Base-by-base conservation (phyloP, 2,113 vertebrate species). In the Strix uralensis region DNA sequence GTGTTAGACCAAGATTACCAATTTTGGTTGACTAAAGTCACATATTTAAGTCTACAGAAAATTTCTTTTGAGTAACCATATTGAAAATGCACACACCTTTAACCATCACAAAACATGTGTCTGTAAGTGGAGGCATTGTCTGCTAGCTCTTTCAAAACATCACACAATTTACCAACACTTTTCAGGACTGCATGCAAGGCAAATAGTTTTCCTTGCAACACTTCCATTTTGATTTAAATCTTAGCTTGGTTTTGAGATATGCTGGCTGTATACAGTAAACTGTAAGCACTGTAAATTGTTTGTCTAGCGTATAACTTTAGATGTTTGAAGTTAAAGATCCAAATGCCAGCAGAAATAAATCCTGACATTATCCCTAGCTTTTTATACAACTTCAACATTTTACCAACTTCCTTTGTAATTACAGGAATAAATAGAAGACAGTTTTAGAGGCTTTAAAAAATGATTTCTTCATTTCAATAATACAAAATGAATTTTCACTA, bases 1-100 rank as follows among this genome's bases (percentile, higher is more conserved):
- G 1, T 0, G 0, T 42, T 66, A 58, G 47, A 14, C 8, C 52
- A 74, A 67, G 57, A 30, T 81, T 85, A 42, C 11, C 4, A 71
- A 61, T 2, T 38, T 81, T 55, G 5, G 3, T 66, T 67, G 32
- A 30, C 30, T 49, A 5, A 55, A 67, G 21, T 57, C 23, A 30
- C 4, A 1, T 26, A 4, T 46, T 55, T 40, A 63, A 26, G 4
- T 38, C 34, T 54, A 20, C 8, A 40, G 38, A 57, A 89, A 55
- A 32, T 2, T 34, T 59, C 2, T 66, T 67, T 30, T n/a, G 34
- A 63, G 30, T 25, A 70, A 25, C 26, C 9, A 2, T 63, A 32
- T 25, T 42, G 51, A 63, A 67, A 54, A 38, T 19, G 10, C 11
- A 42, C 51, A 34, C 26, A 15, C 8, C 22, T 81, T 81, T 55